A percentile compares a stretch with the other conserved stretches of the same genome.
phyloP scores from a whole-genome alignment of 2,888 invertebrate species.

The Tenodera sinensis region DNA sequence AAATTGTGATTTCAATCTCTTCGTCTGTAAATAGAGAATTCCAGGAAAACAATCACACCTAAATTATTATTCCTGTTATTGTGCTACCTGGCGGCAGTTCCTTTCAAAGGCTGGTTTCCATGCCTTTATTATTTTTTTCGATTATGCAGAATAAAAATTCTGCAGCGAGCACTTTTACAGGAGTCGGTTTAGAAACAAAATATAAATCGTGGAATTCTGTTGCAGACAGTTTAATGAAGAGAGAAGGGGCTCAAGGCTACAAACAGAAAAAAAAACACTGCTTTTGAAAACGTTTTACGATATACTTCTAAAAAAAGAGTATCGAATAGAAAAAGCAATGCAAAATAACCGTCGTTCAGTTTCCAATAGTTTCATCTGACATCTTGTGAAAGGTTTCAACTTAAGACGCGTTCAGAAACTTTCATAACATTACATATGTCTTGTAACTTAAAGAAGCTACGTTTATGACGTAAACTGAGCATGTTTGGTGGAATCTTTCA shows the following conservation, averaged over 20 bases:
- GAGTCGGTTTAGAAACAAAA: not conserved
- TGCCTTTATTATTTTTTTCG: not conserved
- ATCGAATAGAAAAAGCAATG: not conserved
- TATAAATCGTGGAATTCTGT: not conserved
- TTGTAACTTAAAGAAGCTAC: too few species aligned
- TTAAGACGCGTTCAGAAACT: too few species aligned
- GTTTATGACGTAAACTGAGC: too few species aligned
- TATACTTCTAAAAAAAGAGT: not conserved
- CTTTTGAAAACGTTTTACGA: not conserved
- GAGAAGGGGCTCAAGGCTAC: not conserved
- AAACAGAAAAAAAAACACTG: not conserved
- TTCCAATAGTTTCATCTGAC: not conserved
- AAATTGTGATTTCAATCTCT: too few species aligned
- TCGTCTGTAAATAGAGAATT: too few species aligned
- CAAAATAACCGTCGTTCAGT: not conserved
- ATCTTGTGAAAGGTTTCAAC: not conserved
- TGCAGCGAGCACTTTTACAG: not conserved
- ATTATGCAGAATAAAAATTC: not conserved
- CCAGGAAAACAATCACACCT: too few species aligned
- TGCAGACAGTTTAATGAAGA: not conserved
- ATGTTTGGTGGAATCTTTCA: too few species aligned
- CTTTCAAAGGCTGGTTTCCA: not conserved
- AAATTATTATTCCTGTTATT: too few species aligned
- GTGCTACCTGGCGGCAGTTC: too few species aligned
- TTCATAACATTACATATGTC: too few species aligned